A percentile compares a stretch with the other conserved stretches of the same genome.
phyloP scores from a whole-genome alignment of 2,888 invertebrate species.

The Epinotia brunnichana region DNA sequence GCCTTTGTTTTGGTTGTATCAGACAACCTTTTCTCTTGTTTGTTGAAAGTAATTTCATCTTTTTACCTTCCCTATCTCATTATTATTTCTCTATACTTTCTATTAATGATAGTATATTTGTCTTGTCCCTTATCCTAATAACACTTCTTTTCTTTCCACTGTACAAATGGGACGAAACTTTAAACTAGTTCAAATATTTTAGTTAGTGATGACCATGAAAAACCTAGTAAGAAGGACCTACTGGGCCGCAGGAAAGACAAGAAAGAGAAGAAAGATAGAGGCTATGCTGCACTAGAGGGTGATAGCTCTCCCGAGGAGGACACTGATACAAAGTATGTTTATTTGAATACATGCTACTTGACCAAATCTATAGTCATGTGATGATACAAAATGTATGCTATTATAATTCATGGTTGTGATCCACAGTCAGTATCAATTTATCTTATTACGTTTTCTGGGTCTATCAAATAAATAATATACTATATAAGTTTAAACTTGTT shows the following conservation, averaged over 20 bases:
- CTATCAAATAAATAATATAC: neutral
- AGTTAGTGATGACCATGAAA: slow-evolving; percentile 93
- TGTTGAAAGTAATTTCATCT: too few species aligned
- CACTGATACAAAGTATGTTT: slow-evolving; percentile 88
- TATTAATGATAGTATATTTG: too few species aligned
- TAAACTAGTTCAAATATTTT: slow-evolving; percentile 46
- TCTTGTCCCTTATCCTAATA: too few species aligned
- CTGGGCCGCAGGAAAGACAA: slow-evolving; percentile 92
- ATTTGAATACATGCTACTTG: slow-evolving; percentile 2
- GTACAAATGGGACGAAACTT: too few species aligned
- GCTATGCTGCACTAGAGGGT: slow-evolving; percentile 96
- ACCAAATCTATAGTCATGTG: neutral
- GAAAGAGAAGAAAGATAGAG: slow-evolving; percentile 92
- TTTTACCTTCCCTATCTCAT: too few species aligned
- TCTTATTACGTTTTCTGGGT: neutral
- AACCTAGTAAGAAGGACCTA: slow-evolving; percentile 90
- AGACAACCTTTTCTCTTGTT: too few species aligned
- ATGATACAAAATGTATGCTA: neutral
- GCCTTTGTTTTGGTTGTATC: too few species aligned
- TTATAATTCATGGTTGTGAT: neutral
- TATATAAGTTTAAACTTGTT: too few species aligned
- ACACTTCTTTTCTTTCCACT: too few species aligned
- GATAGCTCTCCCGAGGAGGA: slow-evolving; percentile 97
- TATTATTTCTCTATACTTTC: too few species aligned
- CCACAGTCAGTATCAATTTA: neutral